These are phyloP conservation scores for Formica exsecta DNA, from an alignment of 1,140 invertebrate genomes.

Conservation along the genomic window DNA sequence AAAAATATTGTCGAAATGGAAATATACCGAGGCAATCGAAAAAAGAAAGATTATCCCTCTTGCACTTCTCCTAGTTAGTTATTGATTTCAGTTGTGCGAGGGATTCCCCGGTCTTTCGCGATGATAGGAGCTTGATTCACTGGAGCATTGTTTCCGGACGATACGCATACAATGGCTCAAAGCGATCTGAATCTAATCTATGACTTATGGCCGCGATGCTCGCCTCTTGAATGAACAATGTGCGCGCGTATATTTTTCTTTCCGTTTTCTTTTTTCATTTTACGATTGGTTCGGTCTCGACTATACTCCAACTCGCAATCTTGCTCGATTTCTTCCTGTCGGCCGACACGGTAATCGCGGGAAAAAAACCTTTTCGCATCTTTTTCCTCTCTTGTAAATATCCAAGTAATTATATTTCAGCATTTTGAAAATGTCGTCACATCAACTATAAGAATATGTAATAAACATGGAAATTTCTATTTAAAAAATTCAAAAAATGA, in stretches of 20 bases:
- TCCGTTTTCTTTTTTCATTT: slow-evolving; percentile 28
- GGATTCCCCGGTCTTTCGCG: slow-evolving; percentile 69
- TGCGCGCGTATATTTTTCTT: slow-evolving; percentile 47
- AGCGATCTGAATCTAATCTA: slow-evolving; percentile 81
- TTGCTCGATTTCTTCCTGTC: not conserved
- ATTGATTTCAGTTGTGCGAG: slow-evolving; percentile 28
- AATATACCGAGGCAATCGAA: not conserved
- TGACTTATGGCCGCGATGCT: slow-evolving; percentile 76
- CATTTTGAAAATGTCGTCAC: no score
- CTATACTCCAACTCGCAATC: not conserved
- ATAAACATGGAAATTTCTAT: no score
- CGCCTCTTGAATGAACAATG: slow-evolving; percentile 78
- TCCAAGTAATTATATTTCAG: no score
- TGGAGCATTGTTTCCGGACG: slow-evolving; percentile 78
- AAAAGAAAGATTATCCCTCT: not conserved
- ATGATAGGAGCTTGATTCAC: slow-evolving; percentile 77
- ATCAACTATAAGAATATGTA: no score
- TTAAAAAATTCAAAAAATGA: no score
- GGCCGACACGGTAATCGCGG: not conserved
- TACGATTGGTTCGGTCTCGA: slow-evolving; percentile 43
- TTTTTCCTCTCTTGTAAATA: not conserved
- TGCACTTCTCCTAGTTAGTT: no score
- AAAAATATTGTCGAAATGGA: not conserved
- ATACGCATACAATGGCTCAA: slow-evolving; percentile 81
- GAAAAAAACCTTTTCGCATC: not conserved